Evolutionary conservation across 2,113 vertebrate genomes (phyloP).

Genomic region (Tyrannus savana): DNA sequence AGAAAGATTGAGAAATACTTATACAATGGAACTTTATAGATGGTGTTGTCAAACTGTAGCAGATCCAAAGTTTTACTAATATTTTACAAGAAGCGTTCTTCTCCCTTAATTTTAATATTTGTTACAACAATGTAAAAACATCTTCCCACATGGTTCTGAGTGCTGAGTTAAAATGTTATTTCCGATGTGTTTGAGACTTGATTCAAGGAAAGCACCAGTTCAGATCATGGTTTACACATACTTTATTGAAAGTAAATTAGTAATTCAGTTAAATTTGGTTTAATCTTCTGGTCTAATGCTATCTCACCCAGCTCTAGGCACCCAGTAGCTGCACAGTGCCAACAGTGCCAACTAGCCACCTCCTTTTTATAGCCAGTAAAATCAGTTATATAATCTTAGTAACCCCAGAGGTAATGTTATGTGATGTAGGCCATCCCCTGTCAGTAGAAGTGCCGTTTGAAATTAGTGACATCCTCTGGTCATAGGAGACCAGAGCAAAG

Average conservation of each 20-base stretch:
- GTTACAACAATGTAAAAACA: background rate
- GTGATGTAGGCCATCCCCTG: too few species aligned
- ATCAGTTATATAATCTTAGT: background rate
- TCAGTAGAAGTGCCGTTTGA: background rate
- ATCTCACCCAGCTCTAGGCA: background rate
- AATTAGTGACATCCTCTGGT: background rate
- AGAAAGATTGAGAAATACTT: background rate
- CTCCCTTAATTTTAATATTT: background rate
- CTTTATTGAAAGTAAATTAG: background rate
- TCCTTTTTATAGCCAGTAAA: background rate
- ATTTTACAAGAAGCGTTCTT: background rate
- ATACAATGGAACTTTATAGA: background rate
- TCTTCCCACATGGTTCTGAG: background rate
- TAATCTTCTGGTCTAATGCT: background rate
- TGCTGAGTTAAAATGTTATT: background rate
- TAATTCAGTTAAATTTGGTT: background rate
- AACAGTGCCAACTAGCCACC: background rate
- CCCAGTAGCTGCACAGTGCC: background rate
- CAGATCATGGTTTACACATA: background rate
- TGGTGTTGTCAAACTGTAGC: background rate
- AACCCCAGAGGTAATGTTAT: background rate
- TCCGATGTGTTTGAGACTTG: background rate
- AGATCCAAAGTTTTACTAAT: background rate
- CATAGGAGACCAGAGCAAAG: accelerated
- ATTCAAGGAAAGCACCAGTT: background rate